phyloP scores from a whole-genome alignment of 2,888 invertebrate species.

The Diarsia mendica region DNA sequence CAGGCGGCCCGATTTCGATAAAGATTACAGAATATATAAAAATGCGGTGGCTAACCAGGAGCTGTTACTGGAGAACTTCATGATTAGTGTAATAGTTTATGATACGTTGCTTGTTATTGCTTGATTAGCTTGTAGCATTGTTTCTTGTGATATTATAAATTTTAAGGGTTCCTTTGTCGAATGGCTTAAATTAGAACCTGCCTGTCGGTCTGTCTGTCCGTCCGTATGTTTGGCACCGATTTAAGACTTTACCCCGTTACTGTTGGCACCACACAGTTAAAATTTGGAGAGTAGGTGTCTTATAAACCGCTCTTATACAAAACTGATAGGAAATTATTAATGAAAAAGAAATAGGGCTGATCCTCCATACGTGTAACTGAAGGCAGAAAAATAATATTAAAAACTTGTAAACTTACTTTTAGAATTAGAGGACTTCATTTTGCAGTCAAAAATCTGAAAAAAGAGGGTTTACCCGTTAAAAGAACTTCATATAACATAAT shows the following conservation, averaged over 20 bases:
- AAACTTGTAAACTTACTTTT: too few species aligned
- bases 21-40: slow-evolving; percentile 93
- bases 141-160: background rate
- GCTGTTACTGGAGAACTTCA: slow-evolving; percentile 93
- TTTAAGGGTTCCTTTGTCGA: background rate
- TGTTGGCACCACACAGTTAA: background rate
- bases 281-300: background rate
- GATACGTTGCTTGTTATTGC: slow-evolving; percentile 3
- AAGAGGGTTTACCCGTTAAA: too few species aligned
- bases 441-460: too few species aligned
- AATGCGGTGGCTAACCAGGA: slow-evolving; percentile 93
- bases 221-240: background rate
- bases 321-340: background rate
- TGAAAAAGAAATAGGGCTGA: background rate
- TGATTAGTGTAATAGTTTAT: slow-evolving; percentile 87
- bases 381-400: background rate
- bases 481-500: background rate
- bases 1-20: slow-evolving; percentile 92
- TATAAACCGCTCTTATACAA: background rate
- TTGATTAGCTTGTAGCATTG: background rate
- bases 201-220: too few species aligned
- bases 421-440: too few species aligned
- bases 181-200: background rate
- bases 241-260: background rate
- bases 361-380: background rate